A percentile compares a stretch with the other conserved stretches of the same genome.
Evolutionary conservation across 2,113 vertebrate genomes (phyloP).

Genomic region (Brachirus orientalis): DNA sequence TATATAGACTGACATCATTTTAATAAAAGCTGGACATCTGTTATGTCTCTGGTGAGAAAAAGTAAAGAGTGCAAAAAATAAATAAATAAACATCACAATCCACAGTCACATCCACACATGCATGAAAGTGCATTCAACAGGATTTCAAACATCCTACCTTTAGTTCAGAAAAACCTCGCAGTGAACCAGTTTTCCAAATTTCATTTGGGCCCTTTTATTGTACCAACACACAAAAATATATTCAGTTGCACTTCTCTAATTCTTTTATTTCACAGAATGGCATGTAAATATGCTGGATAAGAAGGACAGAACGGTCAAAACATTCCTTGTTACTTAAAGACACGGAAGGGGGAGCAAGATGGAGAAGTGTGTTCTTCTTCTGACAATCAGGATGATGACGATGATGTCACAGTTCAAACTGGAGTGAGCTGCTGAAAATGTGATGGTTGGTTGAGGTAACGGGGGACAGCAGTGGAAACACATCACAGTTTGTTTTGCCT

Average conservation of each 20-base stretch:
- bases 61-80: conserved; percentile 10
- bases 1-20: neutral
- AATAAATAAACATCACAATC: conserved; percentile 27
- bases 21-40: conserved; percentile 1
- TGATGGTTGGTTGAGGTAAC: conserved; percentile 65
- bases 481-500: conserved; percentile 83
- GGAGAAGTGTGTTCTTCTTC: conserved; percentile 56
- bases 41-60: conserved; percentile 8
- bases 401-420: conserved; percentile 54
- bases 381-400: conserved; percentile 12
- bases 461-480: conserved; percentile 1
- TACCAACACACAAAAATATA: conserved; percentile 74
- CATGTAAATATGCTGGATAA: conserved; percentile 58
- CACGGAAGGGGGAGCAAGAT: conserved; percentile 58
- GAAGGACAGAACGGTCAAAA: conserved; percentile 70
- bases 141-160: conserved; percentile 9
- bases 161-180: conserved; percentile 20
- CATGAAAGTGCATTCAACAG: conserved; percentile 39
- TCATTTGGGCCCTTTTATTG: conserved; percentile 52
- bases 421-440: conserved; percentile 49
- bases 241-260: conserved; percentile 75
- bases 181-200: conserved; percentile 37
- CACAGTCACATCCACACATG: conserved; percentile 29
- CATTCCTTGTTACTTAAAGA: conserved; percentile 74
- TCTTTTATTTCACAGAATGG: conserved; percentile 73